These are phyloP conservation scores for Lepidurus packardi DNA, from an alignment of 1,140 invertebrate species.

Conservation along the genomic window DNA sequence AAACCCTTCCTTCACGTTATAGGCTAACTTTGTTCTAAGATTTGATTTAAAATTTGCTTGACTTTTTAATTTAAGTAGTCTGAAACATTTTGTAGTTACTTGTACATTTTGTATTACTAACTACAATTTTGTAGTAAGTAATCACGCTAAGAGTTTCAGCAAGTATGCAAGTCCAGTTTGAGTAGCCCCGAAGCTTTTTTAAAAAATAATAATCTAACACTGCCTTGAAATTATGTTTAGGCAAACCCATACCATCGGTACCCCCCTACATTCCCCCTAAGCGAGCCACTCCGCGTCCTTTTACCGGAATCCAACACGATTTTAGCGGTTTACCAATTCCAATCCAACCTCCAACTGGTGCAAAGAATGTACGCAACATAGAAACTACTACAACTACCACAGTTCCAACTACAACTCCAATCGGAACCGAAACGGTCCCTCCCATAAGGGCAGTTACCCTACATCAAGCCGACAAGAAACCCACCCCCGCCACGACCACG, in stretches of 20 bases:
- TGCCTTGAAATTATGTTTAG: background rate
- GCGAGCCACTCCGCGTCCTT: constrained; percentile 6
- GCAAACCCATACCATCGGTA: background rate
- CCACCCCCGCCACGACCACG: constrained; percentile 25
- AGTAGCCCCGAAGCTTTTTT: too few relatives aligned
- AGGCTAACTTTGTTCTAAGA: too few relatives aligned
- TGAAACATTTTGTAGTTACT: too few relatives aligned
- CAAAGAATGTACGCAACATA: background rate
- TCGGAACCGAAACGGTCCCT: background rate
- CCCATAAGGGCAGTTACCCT: background rate
- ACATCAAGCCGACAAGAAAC: constrained; percentile 11
- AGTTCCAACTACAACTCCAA: background rate
- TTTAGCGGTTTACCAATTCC: background rate
- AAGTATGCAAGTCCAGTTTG: too few relatives aligned
- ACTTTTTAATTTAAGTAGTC: too few relatives aligned
- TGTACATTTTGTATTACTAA: too few relatives aligned
- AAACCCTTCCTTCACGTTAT: too few relatives aligned
- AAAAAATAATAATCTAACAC: too few relatives aligned
- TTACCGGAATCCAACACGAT: background rate
- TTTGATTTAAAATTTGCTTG: too few relatives aligned
- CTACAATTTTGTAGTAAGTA: too few relatives aligned
- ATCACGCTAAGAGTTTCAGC: too few relatives aligned
- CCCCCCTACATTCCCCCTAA: background rate
- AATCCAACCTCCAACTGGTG: background rate
- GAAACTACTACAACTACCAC: background rate